Evolutionary conservation across 1,140 invertebrate genomes (phyloP).

Genomic region (Philotrypesis tridentata): DNA sequence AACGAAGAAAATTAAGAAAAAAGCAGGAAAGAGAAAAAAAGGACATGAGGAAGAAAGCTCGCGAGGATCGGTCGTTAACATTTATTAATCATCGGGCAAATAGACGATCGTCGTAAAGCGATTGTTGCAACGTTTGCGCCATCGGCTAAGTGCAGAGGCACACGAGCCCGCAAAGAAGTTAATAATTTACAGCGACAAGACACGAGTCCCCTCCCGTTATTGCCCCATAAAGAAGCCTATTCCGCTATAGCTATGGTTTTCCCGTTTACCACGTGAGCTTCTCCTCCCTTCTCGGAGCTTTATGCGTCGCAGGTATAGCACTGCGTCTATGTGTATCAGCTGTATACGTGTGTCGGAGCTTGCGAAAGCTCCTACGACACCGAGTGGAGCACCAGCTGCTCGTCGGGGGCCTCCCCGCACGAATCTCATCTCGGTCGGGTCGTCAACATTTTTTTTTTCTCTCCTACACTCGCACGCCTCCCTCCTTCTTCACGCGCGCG

Average conservation of each 20-base stretch:
- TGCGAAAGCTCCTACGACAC: neutral
- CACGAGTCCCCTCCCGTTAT: conserved; percentile 61
- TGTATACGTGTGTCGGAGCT: conserved; percentile 17
- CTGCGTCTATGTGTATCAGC: too few relatives aligned
- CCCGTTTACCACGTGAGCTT: conserved; percentile 20
- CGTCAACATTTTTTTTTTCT: neutral
- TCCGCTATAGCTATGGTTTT: conserved; percentile 47
- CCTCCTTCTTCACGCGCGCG: neutral
- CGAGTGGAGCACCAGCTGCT: neutral
- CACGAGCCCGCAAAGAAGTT: conserved; percentile 53
- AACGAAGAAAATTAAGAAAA: neutral
- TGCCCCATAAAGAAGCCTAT: conserved; percentile 67
- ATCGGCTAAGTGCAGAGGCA: conserved; percentile 1
- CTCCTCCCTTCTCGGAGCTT: conserved; percentile 36
- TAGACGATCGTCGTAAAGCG: neutral
- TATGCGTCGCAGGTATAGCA: too few relatives aligned
- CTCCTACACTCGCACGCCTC: neutral
- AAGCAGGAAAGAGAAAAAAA: neutral
- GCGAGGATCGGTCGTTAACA: neutral
- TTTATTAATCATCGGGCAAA: conserved; percentile 19
- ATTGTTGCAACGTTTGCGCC: conserved; percentile 18
- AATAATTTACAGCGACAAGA: conserved; percentile 69
- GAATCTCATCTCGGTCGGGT: conserved; percentile 6
- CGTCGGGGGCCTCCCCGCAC: neutral
- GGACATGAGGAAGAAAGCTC: too few relatives aligned